phyloP scores from a whole-genome alignment of 2,797 vertebrate genomes.

The Arnoldichthys spilopterus region DNA sequence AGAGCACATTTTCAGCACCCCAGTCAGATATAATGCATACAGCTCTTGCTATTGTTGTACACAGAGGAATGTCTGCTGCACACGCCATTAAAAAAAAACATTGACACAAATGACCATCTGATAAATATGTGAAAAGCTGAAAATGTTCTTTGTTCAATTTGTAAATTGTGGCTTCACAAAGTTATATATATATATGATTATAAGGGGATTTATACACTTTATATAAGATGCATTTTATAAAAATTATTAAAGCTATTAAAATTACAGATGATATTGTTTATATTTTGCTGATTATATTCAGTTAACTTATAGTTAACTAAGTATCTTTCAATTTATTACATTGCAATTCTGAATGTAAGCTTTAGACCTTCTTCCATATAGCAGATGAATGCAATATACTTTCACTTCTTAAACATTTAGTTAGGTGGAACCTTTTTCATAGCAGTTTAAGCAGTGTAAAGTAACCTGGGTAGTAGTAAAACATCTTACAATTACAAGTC shows the following conservation, averaged over 20 bases:
- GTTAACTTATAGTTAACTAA: background rate
- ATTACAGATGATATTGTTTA: background rate
- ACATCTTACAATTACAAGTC: background rate
- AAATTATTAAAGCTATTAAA: background rate
- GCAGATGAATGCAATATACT: background rate
- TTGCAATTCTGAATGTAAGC: background rate
- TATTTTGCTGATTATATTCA: background rate
- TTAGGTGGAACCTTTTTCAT: background rate
- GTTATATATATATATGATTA: no score
- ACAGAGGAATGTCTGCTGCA: constrained; percentile 10
- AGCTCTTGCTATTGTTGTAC: constrained; percentile 27
- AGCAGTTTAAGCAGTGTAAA: background rate
- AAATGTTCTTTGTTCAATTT: background rate
- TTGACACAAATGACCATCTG: background rate
- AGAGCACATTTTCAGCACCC: constrained; percentile 33
- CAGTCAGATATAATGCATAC: constrained; percentile 19
- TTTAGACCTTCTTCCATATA: background rate
- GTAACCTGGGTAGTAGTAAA: no score
- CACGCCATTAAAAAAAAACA: background rate
- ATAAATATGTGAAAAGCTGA: background rate
- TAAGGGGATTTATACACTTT: background rate
- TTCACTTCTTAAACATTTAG: background rate
- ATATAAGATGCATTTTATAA: no score
- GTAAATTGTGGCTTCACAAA: background rate
- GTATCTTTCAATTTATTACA: background rate